These are phyloP conservation scores for Taxidea taxus DNA, from an alignment of 2,113 vertebrate genomes.

Conservation along the genomic window DNA sequence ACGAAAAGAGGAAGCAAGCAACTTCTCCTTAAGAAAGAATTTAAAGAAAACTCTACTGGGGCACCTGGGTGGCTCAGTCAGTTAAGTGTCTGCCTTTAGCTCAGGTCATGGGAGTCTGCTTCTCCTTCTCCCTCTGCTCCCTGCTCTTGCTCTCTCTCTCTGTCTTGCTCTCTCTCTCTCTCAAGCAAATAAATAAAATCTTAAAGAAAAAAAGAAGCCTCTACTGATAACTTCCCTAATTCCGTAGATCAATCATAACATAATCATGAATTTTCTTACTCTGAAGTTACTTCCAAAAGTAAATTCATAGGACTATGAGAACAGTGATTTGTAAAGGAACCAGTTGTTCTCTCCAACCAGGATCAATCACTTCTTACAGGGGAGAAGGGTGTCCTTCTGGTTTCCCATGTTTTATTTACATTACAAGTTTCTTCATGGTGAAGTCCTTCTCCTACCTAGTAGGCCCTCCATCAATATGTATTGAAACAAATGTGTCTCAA, in stretches of 20 bases:
- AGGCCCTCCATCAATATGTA: background rate
- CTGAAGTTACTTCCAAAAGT: background rate
- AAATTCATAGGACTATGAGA: background rate
- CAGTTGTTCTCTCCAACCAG: background rate
- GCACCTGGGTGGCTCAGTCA: background rate
- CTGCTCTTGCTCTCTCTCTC: no score
- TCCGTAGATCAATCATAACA: background rate
- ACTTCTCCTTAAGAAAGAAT: background rate
- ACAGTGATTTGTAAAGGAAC: background rate
- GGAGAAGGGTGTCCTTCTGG: background rate
- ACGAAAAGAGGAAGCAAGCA: background rate
- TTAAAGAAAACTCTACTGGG: background rate
- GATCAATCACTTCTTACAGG: background rate
- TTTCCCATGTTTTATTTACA: background rate
- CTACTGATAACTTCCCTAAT: background rate
- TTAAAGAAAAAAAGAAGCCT: background rate
- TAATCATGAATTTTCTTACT: background rate
- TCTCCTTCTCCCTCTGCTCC: no score
- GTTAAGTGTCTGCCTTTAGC: no score
- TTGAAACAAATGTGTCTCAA: background rate
- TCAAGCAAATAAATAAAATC: no score
- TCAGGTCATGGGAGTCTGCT: no score
- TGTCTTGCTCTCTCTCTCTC: no score
- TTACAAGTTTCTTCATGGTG: background rate
- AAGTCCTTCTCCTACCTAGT: background rate